phyloP scores from a whole-genome alignment of 1,140 invertebrate species.

The Polypedilum pembai region DNA sequence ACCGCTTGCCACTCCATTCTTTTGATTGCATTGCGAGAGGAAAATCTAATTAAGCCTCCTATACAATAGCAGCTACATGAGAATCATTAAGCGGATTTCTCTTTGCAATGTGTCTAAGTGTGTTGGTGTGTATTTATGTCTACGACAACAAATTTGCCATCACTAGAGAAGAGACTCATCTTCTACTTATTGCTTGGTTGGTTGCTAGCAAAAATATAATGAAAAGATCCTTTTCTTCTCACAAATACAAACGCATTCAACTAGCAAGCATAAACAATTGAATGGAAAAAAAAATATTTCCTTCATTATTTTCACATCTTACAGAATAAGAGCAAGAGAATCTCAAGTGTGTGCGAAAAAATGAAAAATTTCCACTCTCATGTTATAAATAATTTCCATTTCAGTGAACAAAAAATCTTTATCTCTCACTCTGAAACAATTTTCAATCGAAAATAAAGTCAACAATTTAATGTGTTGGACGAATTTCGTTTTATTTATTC shows the following conservation, averaged over 20 bases:
- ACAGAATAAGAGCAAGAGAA: not conserved
- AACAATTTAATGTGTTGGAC: slow-evolving; percentile 13
- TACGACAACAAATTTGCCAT: slow-evolving; percentile 10
- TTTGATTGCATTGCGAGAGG: not conserved
- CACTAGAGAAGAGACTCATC: not conserved
- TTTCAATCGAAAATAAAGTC: not conserved
- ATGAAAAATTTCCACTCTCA: not conserved
- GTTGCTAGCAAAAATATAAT: no score
- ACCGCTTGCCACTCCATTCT: not conserved
- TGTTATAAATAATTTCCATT: slow-evolving; percentile 19
- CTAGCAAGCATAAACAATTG: no score
- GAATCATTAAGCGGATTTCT: slow-evolving; percentile 12
- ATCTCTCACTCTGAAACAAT: not conserved
- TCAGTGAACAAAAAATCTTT: not conserved
- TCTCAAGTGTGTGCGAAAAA: not conserved
- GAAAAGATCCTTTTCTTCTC: no score
- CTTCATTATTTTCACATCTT: no score
- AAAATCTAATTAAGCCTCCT: slow-evolving; percentile 18
- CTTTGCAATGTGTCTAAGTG: not conserved
- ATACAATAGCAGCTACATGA: slow-evolving; percentile 1
- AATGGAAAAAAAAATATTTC: no score
- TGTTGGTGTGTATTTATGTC: not conserved
- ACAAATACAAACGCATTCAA: no score
- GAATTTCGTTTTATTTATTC: not conserved
- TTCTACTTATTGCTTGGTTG: no score